Evolutionary conservation across 2,113 vertebrate genomes (phyloP).

Genomic region (Astatotilapia flaviijosephi): DNA sequence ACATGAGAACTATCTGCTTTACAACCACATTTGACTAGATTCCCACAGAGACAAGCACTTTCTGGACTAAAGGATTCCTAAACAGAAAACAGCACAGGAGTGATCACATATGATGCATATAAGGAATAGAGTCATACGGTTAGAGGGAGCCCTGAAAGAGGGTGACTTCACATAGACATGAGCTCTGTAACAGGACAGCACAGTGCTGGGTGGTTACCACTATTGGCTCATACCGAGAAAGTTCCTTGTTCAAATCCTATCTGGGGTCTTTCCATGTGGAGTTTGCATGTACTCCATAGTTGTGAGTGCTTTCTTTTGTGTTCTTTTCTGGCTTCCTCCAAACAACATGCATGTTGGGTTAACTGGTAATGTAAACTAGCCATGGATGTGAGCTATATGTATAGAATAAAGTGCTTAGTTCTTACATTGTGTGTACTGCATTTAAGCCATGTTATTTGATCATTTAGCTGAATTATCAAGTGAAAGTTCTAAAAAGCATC

Average conservation of each 20-base stretch:
- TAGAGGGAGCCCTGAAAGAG: background rate
- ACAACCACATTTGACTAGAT: background rate
- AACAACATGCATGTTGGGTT: background rate
- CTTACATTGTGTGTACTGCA: background rate
- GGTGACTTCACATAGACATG: background rate
- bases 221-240: background rate
- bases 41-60: fast-evolving
- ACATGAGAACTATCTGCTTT: background rate
- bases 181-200: background rate
- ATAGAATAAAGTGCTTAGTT: background rate
- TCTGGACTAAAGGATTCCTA: background rate
- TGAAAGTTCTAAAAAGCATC: background rate
- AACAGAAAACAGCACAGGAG: background rate
- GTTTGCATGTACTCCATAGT: background rate
- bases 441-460: fast-evolving
- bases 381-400: background rate
- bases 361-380: fast-evolving
- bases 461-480: background rate
- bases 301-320: background rate
- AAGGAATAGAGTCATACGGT: fast-evolving
- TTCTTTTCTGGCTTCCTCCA: background rate
- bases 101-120: background rate
- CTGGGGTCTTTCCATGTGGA: fast-evolving
- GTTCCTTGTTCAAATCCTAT: background rate
- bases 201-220: background rate